phyloP scores from a whole-genome alignment of 2,797 vertebrate genomes.

The Halcyon badia region DNA sequence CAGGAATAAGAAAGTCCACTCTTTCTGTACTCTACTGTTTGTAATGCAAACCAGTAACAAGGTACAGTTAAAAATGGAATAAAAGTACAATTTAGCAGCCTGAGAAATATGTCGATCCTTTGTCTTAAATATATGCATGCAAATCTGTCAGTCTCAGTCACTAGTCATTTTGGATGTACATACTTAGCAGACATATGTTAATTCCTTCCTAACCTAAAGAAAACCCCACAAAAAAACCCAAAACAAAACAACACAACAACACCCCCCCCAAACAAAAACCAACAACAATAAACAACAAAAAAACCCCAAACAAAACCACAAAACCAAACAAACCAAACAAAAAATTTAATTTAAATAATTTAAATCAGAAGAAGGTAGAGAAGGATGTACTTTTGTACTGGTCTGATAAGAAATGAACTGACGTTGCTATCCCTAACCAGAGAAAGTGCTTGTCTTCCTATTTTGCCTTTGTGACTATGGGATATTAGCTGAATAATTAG shows the following conservation, averaged over 20 bases:
- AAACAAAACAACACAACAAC: too few relatives aligned
- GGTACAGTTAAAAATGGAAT: background rate
- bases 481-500: slow-evolving; percentile 6
- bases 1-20: background rate
- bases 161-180: background rate
- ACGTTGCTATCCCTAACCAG: background rate
- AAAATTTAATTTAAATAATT: background rate
- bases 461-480: background rate
- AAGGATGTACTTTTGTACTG: background rate
- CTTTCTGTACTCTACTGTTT: background rate
- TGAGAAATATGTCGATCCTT: background rate
- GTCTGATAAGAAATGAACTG: background rate
- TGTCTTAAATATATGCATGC: background rate
- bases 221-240: too few relatives aligned
- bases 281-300: too few relatives aligned
- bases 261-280: too few relatives aligned
- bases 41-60: background rate
- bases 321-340: too few relatives aligned
- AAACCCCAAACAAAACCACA: too few relatives aligned
- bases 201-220: background rate
- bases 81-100: background rate
- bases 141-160: background rate
- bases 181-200: background rate
- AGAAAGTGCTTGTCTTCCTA: background rate
- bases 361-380: background rate